Evolutionary conservation across 1,140 invertebrate genomes (phyloP), one percentile per base, ranked within the genome.

Genomic region (Gonioctena quinquepunctata): DNA sequence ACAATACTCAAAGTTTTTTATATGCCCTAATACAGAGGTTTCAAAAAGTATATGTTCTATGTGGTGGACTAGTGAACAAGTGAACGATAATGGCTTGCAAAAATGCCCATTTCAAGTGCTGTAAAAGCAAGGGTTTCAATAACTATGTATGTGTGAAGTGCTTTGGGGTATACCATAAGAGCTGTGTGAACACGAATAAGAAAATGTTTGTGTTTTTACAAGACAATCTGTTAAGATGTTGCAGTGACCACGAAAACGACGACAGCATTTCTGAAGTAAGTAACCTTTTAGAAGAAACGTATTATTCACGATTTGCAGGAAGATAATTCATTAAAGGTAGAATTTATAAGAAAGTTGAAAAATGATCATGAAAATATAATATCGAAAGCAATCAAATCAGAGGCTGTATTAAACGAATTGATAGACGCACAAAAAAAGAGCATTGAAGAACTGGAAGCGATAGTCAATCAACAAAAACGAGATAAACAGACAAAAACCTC

Each of bases 251-350:
- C 49, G 19, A 52, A 52, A 21, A 16, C 19, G 49, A 52, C 49
- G 3, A n/a, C n/a, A n/a, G n/a, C n/a, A n/a, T 2, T 3, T 2
- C 49, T 52, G 3, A 52, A 52, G 49, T 52, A 1, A 52, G 49
- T 52, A 52, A 52, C 49, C 3, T 52, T 52, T 52, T 52, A 52
- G 49, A 52, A 52, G 49, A 52, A 52, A 52, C 49, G n/a, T n/a
- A n/a, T n/a, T 52, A 52, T 52, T 18, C 49, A 52, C 49, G 1
- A 52, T 52, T 4, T 52, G 49, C 3, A 52, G 49, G 49, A 3
- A 52, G 3, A 52, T 1, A 52, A 1, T 4, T 52, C 49, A 52
- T 52, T 21, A 4, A 52, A 52, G 19, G 49, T 11, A 52, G 49
- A 52, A 52, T 52, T 13, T 52, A 52, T 52, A 52, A n/a, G n/a